These are phyloP conservation scores for Stercorarius parasiticus DNA, from an alignment of 2,113 vertebrate species.

Conservation along the genomic window DNA sequence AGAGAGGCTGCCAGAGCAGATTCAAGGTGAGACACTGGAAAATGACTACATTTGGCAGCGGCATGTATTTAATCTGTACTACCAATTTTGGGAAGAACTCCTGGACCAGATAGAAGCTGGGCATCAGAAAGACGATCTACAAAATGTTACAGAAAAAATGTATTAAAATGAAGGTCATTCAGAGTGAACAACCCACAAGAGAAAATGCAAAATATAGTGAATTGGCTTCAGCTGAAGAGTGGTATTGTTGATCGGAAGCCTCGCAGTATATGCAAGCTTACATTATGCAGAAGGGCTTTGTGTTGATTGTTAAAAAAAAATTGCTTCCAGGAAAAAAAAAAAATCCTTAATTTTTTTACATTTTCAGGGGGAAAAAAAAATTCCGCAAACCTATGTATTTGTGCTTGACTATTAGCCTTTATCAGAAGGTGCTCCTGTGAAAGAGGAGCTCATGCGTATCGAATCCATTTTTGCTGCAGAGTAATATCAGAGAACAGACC, in stretches of 20 bases:
- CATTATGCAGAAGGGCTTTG: background rate
- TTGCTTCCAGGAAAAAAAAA: background rate
- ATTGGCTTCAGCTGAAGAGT: background rate
- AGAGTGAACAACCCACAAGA: background rate
- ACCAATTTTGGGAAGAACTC: background rate
- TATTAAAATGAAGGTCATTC: background rate
- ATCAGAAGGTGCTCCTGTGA: background rate
- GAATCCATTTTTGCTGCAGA: background rate
- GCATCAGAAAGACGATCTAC: background rate
- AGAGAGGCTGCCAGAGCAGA: background rate
- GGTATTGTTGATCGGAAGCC: background rate
- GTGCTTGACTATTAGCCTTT: background rate
- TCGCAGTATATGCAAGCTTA: background rate
- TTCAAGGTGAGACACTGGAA: background rate
- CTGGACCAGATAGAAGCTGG: background rate
- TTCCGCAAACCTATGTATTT: background rate
- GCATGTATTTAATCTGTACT: background rate
- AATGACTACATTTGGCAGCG: background rate
- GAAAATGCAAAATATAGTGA: background rate
- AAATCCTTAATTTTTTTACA: background rate
- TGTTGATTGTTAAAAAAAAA: background rate
- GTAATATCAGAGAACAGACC: background rate
- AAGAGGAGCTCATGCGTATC: background rate
- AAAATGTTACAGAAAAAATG: background rate
- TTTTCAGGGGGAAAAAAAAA: background rate